Evolutionary conservation across 2,888 invertebrate species (phyloP), one percentile per base, ranked within the genome.

Genomic region (Harpalus rufipes): DNA sequence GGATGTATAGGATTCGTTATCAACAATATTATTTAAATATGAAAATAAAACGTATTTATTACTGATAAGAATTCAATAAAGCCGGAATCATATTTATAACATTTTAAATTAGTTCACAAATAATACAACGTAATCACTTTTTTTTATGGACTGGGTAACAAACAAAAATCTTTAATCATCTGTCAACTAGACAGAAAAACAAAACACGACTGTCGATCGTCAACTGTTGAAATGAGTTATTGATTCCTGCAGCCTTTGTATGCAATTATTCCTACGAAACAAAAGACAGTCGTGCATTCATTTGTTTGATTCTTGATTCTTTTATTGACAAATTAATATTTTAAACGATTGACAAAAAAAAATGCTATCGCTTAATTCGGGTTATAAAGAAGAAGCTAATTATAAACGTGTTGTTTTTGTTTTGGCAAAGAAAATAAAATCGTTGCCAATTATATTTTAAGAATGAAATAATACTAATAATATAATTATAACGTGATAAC

Each of bases 161-260:
- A 51, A 32, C 32, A 32, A 32, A 32, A 32, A 32, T 32, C 32
- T 51, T 51, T 51, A 51, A 51, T 12, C 44, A 51, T 51, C 44
- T 51, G 44, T 12, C 44, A 51, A 51, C 1, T 51, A 51, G 44
- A 32, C 68, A 68, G 14, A 74, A 41, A 74, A 74, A 74, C 44
- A 74, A 74, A 74, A 18, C 39, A 68, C 16, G 7, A 12, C 14
- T 32, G 51, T 10, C 21, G 56, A 78, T 58, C n/a, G 78, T 58
- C 78, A 58, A 21, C 58, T 32, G 78, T 78, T 78, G n/a, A 78
- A 78, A 78, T 78, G 56, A 78, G 58, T 74, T 76, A 78, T 78
- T 78, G 78, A 78, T 78, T 78, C 78, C 10, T 12, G 32, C 32
- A 58, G 12, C 58, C 78, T 78, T 58, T 78, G 58, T 78, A 14